phyloP scores from a whole-genome alignment of 2,113 vertebrate species.

The Porphyrio hochstetteri region DNA sequence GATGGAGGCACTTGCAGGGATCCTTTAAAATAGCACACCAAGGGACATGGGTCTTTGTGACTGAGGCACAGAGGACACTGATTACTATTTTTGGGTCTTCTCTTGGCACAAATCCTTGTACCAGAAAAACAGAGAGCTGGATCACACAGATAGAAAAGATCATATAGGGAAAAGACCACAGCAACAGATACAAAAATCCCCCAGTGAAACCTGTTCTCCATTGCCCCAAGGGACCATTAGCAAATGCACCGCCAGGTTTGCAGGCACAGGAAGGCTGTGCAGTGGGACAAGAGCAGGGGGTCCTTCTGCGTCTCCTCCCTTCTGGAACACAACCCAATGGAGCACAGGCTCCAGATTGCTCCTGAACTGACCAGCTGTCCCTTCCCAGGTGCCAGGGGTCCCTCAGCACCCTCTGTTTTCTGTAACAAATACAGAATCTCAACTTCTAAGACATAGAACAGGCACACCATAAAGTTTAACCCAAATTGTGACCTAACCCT shows the following conservation, averaged over 20 bases:
- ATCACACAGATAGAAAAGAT: neutral
- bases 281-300: rapidly evolving
- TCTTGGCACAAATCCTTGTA: neutral
- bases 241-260: neutral
- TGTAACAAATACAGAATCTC: neutral
- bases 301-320: neutral
- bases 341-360: neutral
- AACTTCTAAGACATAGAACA: neutral
- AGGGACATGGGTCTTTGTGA: rapidly evolving
- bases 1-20: neutral
- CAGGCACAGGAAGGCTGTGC: neutral
- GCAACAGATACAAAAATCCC: neutral
- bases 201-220: neutral
- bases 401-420: neutral
- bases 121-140: neutral
- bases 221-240: neutral
- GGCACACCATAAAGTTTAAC: neutral
- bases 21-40: neutral
- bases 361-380: neutral
- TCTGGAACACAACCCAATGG: neutral
- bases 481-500: neutral
- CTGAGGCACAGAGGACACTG: neutral
- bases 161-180: neutral
- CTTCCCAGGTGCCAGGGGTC: neutral
- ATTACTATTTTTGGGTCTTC: rapidly evolving